These are phyloP conservation scores for Semicossyphus pulcher DNA, from an alignment of 2,113 vertebrate species.

Conservation along the genomic window DNA sequence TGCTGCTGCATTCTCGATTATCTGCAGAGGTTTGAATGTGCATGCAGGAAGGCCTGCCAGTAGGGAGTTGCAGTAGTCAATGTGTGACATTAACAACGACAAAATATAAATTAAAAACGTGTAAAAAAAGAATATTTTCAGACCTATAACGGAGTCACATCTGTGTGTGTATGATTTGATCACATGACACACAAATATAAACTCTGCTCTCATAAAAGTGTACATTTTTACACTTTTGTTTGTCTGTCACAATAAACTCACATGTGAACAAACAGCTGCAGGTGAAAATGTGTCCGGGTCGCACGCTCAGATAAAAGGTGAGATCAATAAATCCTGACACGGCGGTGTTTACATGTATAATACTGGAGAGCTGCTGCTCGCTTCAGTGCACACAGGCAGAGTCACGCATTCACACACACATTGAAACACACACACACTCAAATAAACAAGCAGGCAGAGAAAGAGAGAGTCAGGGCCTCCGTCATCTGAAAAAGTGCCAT, in stretches of 20 bases:
- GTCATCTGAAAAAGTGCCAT: constrained; percentile 56
- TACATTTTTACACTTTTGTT: constrained; percentile 20
- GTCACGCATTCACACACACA: constrained; percentile 12
- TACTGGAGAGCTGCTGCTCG: constrained; percentile 11
- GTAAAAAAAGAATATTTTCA: too few relatives aligned
- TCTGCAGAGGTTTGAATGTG: too few relatives aligned
- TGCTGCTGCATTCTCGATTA: too few relatives aligned
- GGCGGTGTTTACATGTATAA: constrained; percentile 53
- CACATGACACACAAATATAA: constrained; percentile 15
- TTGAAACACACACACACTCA: constrained; percentile 20
- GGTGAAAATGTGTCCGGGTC: constrained; percentile 29
- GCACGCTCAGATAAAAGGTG: constrained; percentile 31
- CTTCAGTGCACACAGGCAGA: constrained; percentile 26
- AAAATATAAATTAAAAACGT: too few relatives aligned
- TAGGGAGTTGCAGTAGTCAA: too few relatives aligned
- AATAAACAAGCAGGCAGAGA: constrained; percentile 30
- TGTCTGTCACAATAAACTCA: constrained; percentile 33
- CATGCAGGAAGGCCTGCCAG: too few relatives aligned
- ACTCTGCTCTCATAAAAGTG: neutral
- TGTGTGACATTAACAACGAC: too few relatives aligned
- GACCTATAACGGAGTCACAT: too few relatives aligned
- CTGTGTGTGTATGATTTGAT: constrained; percentile 22
- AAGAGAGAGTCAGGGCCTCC: constrained; percentile 21
- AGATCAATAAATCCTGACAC: constrained; percentile 40
- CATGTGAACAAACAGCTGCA: constrained; percentile 33